phyloP scores from a whole-genome alignment of 2,113 vertebrate genomes.

The Equus przewalskii region DNA sequence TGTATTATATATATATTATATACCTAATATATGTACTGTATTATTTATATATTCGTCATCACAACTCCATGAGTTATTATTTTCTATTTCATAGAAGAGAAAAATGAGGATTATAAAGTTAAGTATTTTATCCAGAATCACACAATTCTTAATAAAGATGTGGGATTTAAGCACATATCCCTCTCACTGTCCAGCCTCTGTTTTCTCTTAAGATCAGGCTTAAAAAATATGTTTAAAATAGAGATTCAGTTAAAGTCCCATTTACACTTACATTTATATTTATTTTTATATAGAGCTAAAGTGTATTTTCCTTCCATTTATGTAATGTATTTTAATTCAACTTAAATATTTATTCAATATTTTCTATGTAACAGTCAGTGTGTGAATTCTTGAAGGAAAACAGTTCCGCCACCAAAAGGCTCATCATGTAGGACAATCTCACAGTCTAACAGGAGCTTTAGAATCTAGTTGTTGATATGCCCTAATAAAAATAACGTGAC shows the following conservation, averaged over 20 bases:
- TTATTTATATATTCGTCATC: neutral
- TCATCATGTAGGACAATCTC: neutral
- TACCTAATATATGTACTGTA: neutral
- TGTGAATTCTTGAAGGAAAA: neutral
- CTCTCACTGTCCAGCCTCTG: neutral
- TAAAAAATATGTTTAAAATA: neutral
- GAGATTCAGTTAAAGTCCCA: neutral
- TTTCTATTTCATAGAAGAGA: neutral
- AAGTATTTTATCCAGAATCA: neutral
- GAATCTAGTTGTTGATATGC: neutral
- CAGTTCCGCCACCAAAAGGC: neutral
- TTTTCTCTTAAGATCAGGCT: neutral
- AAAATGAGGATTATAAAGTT: neutral
- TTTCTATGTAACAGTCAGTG: neutral
- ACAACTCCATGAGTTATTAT: neutral
- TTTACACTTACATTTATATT: slow-evolving; percentile 1
- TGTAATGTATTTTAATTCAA: slow-evolving; percentile 3
- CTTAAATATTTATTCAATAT: neutral
- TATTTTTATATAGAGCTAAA: slow-evolving; percentile 15
- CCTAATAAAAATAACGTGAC: neutral
- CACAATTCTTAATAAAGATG: neutral
- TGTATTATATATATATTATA: neutral
- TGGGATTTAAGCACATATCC: neutral
- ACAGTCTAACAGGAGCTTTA: neutral
- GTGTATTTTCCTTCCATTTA: neutral